Base-by-base conservation (phyloP, 1,140 invertebrate genomes). In the Drosophila yakuba region DNA sequence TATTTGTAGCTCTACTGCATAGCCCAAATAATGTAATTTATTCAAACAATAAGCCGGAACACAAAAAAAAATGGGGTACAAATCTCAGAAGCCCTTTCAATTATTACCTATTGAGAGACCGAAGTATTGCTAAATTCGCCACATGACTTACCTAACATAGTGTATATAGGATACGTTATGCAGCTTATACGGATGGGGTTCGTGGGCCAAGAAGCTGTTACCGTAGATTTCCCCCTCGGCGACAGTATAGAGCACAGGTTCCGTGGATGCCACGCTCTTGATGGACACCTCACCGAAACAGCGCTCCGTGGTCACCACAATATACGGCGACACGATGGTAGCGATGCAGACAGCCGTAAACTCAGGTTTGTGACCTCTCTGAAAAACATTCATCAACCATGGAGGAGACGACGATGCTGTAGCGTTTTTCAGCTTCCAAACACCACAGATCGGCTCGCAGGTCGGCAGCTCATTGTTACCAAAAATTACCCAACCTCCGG, bases 291-390 rank as follows among this genome's bases (percentile, higher is more conserved):
- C n/a, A 0, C 12, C 4, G 23, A 75, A 56, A 25, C 45, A 61
- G 1, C 35, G 3, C 1, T 1, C 4, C 1, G 59, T 38, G 5
- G 80, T 48, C 2, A 84, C 6, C 4, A 84, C 52, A 12, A 79
- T 12, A 32, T 62, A 68, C 0, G 69, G 43, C 0, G 67, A 74
- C 3, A 82, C 4, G 12, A 80, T 77, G 7, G 93, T 92, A 1
- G 93, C 93, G 0, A 83, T 90, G 57, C 94, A 94, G 28, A 91
- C 92, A 44, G 93, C 54, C 0, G 12, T 11, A 45, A 68, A 79
- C 6, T 14, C 1, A 1, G 36, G 41, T 2, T 57, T 14, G 14
- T 1, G 11, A 4, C 12, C 10, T 0, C 68, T 56, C 36, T 35
- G 28, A 8, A 83, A 82, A 4, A 82, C 35, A 41, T 57, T 85